Evolutionary conservation across 2,888 invertebrate genomes (phyloP), one percentile per base, ranked within the genome.

Genomic region (Metellina segmentata): DNA sequence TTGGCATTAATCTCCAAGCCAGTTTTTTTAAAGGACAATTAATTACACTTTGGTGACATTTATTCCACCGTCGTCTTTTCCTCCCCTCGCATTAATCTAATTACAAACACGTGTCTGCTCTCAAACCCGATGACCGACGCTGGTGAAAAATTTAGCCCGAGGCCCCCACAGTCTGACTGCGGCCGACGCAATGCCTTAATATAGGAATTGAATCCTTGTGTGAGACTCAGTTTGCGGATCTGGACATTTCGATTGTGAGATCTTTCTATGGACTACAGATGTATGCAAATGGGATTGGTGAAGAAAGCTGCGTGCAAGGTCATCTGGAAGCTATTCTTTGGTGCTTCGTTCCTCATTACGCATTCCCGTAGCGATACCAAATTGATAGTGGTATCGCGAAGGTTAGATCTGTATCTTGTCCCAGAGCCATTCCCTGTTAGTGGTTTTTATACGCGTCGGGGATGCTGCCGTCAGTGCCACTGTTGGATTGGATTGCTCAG

Each of bases 351-450:
- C 49, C 75, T 86, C 86, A 86, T 86, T 86, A 19, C 19, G 86
- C 78, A 86, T 86, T 69, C 86, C n/a, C 20, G 48, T 1, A 48
- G 48, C 9, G 13, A 81, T 81, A 9, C 61, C 61, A 83, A 72
- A 70, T 7, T 85, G 78, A 86, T 78, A 69, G 51, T 48, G 53
- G 69, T 85, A 34, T 75, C 69, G 53, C 70, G 78, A 86, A 86
- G 77, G 86, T 86, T 75, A 86, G 86, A 86, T 86, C 5, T 11
- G 49, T 70, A 86, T 86, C 86, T 75, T 19, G 51, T 81, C 70
- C 49, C 11, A 51, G 9, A 72, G 69, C 81, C 16, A 51, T 52
- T 52, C 77, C 69, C 69, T 82, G 71, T 34, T 61, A 61, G 9
- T 5, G 61, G 7, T 61, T 61, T 61, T 61, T 61, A 11, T 61